phyloP scores from a whole-genome alignment of 2,113 vertebrate species.

The Oxygymnocypris stewartii region DNA sequence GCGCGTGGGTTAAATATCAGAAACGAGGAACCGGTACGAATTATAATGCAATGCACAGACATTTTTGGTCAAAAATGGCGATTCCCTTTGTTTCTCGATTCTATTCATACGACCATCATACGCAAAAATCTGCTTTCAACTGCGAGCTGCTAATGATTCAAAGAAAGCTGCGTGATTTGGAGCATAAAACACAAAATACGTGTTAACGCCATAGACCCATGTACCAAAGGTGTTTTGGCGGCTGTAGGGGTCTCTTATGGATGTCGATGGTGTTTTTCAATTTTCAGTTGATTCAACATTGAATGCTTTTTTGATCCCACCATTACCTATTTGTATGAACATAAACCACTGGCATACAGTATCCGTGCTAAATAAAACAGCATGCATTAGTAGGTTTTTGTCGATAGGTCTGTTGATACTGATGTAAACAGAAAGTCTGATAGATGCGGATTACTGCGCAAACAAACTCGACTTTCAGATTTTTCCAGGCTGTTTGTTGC shows the following conservation, averaged over 20 bases:
- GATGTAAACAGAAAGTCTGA: not conserved
- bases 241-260: not conserved
- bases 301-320: not conserved
- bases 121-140: not conserved
- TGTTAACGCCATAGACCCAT: not conserved
- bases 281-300: too few species aligned
- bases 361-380: not conserved
- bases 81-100: constrained; percentile 90
- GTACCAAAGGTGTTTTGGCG: not conserved
- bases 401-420: not conserved
- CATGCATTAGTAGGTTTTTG: not conserved
- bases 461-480: not conserved
- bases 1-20: constrained; percentile 48
- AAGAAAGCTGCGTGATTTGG: not conserved
- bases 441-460: constrained; percentile 19
- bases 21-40: not conserved
- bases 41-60: constrained; percentile 68
- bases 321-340: not conserved
- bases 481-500: not conserved
- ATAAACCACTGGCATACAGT: not conserved
- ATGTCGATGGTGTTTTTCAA: not conserved
- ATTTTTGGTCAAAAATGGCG: constrained; percentile 93
- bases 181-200: not conserved
- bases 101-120: constrained; percentile 49
- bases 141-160: not conserved